Base-by-base conservation (phyloP, 2,888 invertebrate species). In the Drosophila borealis region DNA sequence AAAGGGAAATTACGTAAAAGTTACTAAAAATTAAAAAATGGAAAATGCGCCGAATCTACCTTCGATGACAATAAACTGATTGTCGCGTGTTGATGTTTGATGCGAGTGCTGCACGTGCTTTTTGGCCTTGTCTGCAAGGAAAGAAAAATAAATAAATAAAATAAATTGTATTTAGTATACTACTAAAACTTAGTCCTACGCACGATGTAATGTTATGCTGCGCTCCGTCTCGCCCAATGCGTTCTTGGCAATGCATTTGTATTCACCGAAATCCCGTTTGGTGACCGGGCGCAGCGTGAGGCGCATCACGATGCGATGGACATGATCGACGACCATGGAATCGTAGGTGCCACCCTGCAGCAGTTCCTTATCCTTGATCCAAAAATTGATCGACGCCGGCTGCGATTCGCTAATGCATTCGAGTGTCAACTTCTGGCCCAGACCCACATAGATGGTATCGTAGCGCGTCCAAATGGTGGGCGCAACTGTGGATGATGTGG, bases 171-270 rank as follows among this genome's bases (percentile, higher is more conserved):
- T 0, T 34, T 10, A 25, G 4, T 10, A 34, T 0, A 29, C 29
- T 29, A 8, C 6, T 29, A 8, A 29, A 8, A 6, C 11, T 1
- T 9, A 9, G 3, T 2, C 10, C 0, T 1, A 85, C 91, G 85
- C 74, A 92, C 91, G 90, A 70, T 89, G 86, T 25, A 91, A 61
- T 48, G 78, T 81, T 17, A 92, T 92, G 21, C 79, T 88, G 53
- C 90, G 90, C 66, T 92, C 90, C 10, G 91, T 90, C 88, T 96
- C 96, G 9, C 96, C 96, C 21, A 96, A 93, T 2, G 96, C 95
- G 92, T 97, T 97, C 93, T 96, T 96, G 29, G 96, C 95, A 71
- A 96, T 94, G 92, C 97, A 97, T 92, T 95, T 95, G 92, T 96
- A 96, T 53, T 95, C 94, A 25, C 96, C 96, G 90, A 95, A 96